Percentiles rank a stretch among this genome's conserved stretches.
Conservation (phyloP, 2,797 vertebrate species). For the Miichthys miiuy region DNA sequence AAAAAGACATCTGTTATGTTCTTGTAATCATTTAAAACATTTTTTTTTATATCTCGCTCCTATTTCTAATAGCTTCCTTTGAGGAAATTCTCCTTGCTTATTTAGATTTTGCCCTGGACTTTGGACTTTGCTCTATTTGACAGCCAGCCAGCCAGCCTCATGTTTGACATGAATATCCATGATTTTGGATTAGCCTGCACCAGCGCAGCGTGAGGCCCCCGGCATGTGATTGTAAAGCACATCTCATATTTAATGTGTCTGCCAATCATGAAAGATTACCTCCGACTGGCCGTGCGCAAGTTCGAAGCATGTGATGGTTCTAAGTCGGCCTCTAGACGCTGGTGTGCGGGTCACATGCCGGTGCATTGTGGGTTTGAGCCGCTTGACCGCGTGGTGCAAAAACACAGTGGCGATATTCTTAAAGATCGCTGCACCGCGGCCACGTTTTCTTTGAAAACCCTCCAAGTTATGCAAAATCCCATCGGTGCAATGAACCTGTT, state of each 20-base stretch:
- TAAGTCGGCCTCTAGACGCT: slow-evolving; percentile 30
- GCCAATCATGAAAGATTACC: slow-evolving; percentile 65
- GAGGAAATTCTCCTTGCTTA: background rate
- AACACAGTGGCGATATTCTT: slow-evolving; percentile 28
- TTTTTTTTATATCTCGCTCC: background rate
- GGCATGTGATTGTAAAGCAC: slow-evolving; percentile 62
- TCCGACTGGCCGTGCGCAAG: slow-evolving; percentile 34
- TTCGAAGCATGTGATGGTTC: slow-evolving; percentile 64
- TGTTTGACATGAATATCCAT: slow-evolving; percentile 49
- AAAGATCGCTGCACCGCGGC: slow-evolving; percentile 20
- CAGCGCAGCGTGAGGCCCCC: slow-evolving; percentile 34
- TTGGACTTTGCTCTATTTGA: slow-evolving; percentile 23
- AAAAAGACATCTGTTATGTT: background rate
- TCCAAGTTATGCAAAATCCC: slow-evolving; percentile 55
- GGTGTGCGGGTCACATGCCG: slow-evolving; percentile 62
- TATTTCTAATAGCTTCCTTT: slow-evolving; percentile 10
- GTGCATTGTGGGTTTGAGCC: slow-evolving; percentile 27
- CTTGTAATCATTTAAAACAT: background rate
- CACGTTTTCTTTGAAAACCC: slow-evolving; percentile 54
- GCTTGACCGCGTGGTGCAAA: slow-evolving; percentile 35
- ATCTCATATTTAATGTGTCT: slow-evolving; percentile 65
- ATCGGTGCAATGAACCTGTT: slow-evolving; percentile 49
- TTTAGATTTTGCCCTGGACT: background rate
- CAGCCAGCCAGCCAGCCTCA: background rate
- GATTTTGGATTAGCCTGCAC: slow-evolving; percentile 50